Conservation (phyloP, 2,113 vertebrate species). For the Anarhynchus alexandrinus region DNA sequence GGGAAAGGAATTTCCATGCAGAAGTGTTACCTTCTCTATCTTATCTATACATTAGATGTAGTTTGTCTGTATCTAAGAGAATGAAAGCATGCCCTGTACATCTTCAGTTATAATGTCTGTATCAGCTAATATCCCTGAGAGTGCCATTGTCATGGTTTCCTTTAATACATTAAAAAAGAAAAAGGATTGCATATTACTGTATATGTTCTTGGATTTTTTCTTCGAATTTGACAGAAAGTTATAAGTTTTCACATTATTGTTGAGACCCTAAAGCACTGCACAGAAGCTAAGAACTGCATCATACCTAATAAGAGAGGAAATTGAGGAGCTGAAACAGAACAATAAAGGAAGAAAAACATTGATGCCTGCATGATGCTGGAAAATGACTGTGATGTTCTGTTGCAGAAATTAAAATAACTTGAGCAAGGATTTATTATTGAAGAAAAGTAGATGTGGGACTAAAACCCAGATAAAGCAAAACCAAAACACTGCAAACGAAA, state of each 20-base stretch:
- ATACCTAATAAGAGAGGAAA: slow-evolving; percentile 28
- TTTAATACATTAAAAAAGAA: background rate
- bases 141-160: background rate
- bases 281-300: background rate
- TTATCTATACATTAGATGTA: background rate
- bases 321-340: background rate
- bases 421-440: background rate
- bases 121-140: background rate
- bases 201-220: background rate
- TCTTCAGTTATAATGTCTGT: background rate
- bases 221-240: background rate
- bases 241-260: background rate
- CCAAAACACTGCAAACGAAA: background rate
- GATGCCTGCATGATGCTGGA: background rate
- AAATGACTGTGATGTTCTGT: background rate
- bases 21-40: background rate
- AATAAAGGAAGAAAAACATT: background rate
- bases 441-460: background rate
- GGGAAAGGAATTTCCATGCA: background rate
- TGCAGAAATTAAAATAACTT: slow-evolving; percentile 18
- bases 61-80: background rate
- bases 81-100: background rate
- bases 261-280: background rate
- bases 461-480: background rate
- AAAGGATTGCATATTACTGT: background rate